A percentile compares a stretch with the other conserved stretches of the same genome.
Conservation (phyloP, 2,113 vertebrate species). For the Vulpes ferrilata region DNA sequence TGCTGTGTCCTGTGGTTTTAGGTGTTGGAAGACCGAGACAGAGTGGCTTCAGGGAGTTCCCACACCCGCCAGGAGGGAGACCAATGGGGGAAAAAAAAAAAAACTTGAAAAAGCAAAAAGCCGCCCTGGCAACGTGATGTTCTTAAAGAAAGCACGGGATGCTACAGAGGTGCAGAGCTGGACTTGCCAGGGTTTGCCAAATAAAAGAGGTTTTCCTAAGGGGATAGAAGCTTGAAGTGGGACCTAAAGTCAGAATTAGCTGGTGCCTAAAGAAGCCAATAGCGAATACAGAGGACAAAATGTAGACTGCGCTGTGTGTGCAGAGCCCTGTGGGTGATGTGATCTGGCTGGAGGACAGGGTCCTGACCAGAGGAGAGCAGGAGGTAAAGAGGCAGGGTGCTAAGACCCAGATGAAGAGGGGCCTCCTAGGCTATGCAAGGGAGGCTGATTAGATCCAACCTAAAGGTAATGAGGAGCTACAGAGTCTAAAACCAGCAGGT, state of each 20-base stretch:
- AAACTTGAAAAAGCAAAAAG: background rate
- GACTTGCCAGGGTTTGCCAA: background rate
- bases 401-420: background rate
- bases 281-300: background rate
- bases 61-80: background rate
- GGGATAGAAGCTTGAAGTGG: background rate
- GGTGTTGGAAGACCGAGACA: background rate
- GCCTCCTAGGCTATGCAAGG: background rate
- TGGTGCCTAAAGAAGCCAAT: background rate
- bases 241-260: background rate
- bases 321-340: background rate
- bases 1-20: background rate
- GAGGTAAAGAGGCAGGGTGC: background rate
- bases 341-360: background rate
- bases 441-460: background rate
- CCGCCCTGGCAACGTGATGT: background rate
- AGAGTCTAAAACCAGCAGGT: background rate
- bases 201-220: background rate
- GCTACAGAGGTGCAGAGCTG: background rate
- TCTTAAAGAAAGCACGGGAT: conserved; percentile 5
- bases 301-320: background rate
- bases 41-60: background rate
- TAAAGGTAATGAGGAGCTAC: background rate
- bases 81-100: too few relatives aligned
- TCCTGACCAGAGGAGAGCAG: background rate